Base-by-base conservation (phyloP, 1,140 invertebrate species). In the Piezodorus guildinii region DNA sequence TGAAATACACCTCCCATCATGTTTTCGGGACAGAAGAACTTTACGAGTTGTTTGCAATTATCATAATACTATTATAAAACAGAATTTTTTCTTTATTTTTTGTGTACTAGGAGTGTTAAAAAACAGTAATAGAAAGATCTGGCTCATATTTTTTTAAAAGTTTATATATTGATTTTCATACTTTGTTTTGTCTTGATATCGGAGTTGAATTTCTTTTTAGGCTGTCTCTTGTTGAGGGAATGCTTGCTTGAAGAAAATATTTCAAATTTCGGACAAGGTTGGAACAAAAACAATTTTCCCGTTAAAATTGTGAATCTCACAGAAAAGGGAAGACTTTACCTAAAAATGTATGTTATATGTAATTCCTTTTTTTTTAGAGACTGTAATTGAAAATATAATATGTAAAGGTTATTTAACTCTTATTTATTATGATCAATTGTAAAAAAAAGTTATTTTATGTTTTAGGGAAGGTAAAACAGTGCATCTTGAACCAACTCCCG, bases 171-270 rank as follows among this genome's bases (percentile, higher is more conserved):
- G n/a, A n/a, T n/a, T n/a, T n/a, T n/a, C n/a, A n/a, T n/a, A n/a
- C n/a, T n/a, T n/a, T 21, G 15, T 21, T 52, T 21, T 25, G 23
- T 52, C 8, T 21, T 52, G 49, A 21, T 52, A 62, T 25, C 65
- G 5, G 46, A n/a, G 14, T 25, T 46, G 58, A 60, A 17, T 54
- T 67, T 16, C 62, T 49, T 68, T 67, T 8, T 66, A 77, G 75
- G 71, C 4, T 71, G 72, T 46, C 69, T 72, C 60, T 64, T 78
- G 46, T 63, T 76, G 1, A 70, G 68, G 62, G 73, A 73, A 65
- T 74, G 70, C 5, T 75, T 77, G 60, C 60, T 73, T 10, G 66
- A 67, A 44, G 70, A 72, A 60, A 51, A 49, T 25, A 67, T 67
- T 34, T 65, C 25, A 46, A 65, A 43, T 45, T 63, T 51, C 61